Percentiles rank a stretch among this genome's conserved stretches.
Conservation (phyloP, 2,113 vertebrate species). For the Hydropotes inermis region DNA sequence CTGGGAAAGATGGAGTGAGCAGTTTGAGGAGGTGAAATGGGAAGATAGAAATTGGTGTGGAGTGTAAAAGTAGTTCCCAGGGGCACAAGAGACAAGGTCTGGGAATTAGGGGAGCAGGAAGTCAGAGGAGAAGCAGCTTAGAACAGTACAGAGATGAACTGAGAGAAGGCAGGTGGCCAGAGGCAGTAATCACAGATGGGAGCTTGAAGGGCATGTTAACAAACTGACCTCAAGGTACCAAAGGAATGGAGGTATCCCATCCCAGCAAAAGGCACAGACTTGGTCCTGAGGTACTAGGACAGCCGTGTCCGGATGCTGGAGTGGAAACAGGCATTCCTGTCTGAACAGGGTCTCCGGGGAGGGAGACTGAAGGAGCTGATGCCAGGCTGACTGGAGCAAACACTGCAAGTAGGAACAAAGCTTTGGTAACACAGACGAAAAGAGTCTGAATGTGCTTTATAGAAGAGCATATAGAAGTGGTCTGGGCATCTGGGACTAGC, state of each 20-base stretch:
- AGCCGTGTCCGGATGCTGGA: fast-evolving
- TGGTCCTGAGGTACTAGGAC: too few species aligned
- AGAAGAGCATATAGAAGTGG: neutral
- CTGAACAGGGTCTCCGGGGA: neutral
- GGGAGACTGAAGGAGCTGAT: neutral
- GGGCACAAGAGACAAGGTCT: neutral
- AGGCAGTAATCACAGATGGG: neutral
- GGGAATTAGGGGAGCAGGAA: neutral
- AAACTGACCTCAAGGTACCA: neutral
- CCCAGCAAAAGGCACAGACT: neutral
- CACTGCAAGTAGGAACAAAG: neutral
- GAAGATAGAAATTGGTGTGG: neutral
- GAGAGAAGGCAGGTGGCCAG: neutral
- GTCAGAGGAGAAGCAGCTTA: neutral
- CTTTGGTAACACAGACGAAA: neutral
- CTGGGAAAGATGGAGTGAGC: neutral
- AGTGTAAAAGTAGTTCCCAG: neutral
- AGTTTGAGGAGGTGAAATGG: neutral
- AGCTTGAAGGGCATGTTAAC: neutral
- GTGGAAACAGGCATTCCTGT: neutral
- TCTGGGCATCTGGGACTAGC: neutral
- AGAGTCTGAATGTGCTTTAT: neutral
- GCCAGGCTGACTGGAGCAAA: fast-evolving
- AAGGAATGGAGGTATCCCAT: neutral
- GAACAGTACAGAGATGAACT: neutral